Evolutionary conservation across 1,140 invertebrate species (phyloP), one percentile per base, ranked within the genome.

Genomic region (Leucophenga varia): DNA sequence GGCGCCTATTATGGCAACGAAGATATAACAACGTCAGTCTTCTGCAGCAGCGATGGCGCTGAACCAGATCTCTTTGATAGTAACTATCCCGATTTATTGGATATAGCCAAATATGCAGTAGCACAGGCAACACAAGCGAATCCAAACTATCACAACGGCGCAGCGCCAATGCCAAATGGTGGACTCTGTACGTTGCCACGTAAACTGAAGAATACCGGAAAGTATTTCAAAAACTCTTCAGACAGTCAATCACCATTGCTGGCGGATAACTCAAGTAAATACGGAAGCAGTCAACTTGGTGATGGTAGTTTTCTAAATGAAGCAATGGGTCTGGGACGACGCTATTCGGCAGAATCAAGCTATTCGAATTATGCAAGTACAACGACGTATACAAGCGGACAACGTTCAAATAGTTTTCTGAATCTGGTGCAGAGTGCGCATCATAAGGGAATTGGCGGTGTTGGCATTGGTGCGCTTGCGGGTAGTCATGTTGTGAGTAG

Each of bases 181-280:
- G 64, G 60, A 0, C 45, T 84, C 65, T 84, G 82, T 58, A 85
- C 84, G 12, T 76, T 86, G 47, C 84, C 84, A 1, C 63, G 80
- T 25, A 80, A 81, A 55, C 50, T 75, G 30, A 73, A 76, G 39
- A 75, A 73, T 13, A 72, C 53, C 44, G 76, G 59, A 52, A 77
- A 77, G 43, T 76, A 78, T 44, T 57, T 70, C 44, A 67, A 77
- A 67, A 80, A 78, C 67, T 82, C 76, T 58, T 81, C 81, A 21
- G 84, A 86, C 51, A 88, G 86, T 52, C 83, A 86, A 49, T 85
- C 84, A 28, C 85, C 85, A 2, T 72, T 88, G 43, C 70, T 88
- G 31, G 65, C 65, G 28, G 72, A 74, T 14, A 74, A 67, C 39
- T 72, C 72, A 0, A 74, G 72, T 49, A 73, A 72, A 21, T 75